Base-by-base conservation (phyloP, 1,140 invertebrate species). In the Saccostrea glomerata region DNA sequence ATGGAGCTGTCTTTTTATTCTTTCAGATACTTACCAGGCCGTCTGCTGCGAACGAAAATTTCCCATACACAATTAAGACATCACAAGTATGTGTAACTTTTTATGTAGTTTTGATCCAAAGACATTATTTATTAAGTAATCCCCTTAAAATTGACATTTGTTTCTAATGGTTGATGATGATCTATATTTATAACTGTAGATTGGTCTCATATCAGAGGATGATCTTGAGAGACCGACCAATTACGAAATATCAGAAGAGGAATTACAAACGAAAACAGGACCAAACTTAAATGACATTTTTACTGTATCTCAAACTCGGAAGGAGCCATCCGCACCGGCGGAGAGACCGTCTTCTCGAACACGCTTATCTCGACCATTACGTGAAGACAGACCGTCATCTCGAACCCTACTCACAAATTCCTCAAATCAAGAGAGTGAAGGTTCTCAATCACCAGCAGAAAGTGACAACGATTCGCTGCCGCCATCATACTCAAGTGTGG, bases 61-160 rank as follows among this genome's bases (percentile, higher is more conserved):
- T 98, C 92, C 98, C 98, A 0, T 98, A 97, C 93, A 97, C 98
- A 92, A 97, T 98, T 0, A 94, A 97, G 82, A 98, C 97, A 0
- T 97, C 97, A 12, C 98, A 98, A 95, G 95, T 96, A 89, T 86
- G 89, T 63, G 17, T 63, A 2, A 6, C n/a, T 2, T 5, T 2
- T 20, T 47, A 63, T 17, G 17, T 0, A 5, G 0, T 63, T 63
- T 17, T 17, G 15, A 20, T 63, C 58, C n/a, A n/a, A 63, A 63
- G 58, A 63, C 47, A 47, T 63, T 20, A 63, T 63, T 63, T 63
- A n/a, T 63, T 63, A n/a, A 63, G 17, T 60, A 60, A 47, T 9
- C 47, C 20, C 23, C 17, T 5, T 20, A 66, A 66, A 66, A 20
- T 17, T 66, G 17, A 36, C 7, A 66, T n/a, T 1, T 23, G 17